These are phyloP conservation scores for Endotricha flammealis DNA, from an alignment of 2,888 invertebrate genomes.

Conservation along the genomic window DNA sequence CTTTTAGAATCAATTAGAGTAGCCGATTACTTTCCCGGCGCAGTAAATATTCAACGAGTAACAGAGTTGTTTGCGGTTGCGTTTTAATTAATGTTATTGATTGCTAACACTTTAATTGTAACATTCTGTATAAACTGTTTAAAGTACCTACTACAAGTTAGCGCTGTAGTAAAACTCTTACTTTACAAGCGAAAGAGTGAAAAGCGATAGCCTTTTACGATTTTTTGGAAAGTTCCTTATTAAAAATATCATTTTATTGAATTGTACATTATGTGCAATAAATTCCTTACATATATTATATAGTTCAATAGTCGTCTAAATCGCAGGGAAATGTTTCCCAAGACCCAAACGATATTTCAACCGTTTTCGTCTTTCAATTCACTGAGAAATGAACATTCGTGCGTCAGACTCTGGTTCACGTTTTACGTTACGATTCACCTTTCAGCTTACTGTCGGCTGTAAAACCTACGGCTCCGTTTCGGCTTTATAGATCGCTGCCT, in stretches of 20 bases:
- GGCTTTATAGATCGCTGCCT: constrained; percentile 5
- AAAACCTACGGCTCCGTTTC: constrained; percentile 7
- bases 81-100: constrained; percentile 55
- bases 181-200: no score
- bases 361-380: constrained; percentile 2
- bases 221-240: no score
- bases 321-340: neutral
- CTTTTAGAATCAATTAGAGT: constrained; percentile 70
- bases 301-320: no score
- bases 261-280: no score
- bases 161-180: no score
- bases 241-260: no score
- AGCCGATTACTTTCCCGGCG: constrained; percentile 50
- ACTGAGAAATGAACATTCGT: constrained; percentile 3
- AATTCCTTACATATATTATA: no score
- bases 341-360: neutral
- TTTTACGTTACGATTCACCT: constrained; percentile 9
- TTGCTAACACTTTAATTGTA: constrained; percentile 39
- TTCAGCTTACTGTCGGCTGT: constrained; percentile 8
- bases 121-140: neutral
- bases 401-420: constrained; percentile 1
- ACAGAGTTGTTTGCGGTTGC: constrained; percentile 47
- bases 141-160: no score
- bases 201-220: no score
- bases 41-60: constrained; percentile 59